A percentile compares a stretch with the other conserved stretches of the same genome.
Evolutionary conservation across 1,140 invertebrate species (phyloP).

Genomic region (Mya arenaria): DNA sequence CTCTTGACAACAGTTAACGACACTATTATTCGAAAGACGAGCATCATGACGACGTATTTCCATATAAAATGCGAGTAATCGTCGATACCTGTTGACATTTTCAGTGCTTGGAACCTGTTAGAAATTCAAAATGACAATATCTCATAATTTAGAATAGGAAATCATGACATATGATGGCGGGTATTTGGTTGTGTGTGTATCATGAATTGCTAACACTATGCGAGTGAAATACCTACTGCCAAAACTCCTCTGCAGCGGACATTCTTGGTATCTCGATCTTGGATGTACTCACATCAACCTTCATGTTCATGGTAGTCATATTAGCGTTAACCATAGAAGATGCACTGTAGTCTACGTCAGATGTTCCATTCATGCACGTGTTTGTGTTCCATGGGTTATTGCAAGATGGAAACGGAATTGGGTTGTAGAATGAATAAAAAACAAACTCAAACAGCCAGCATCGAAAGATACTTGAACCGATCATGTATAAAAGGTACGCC

Average conservation of each 20-base stretch:
- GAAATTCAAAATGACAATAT: neutral
- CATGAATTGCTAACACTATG: neutral
- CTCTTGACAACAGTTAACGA: constrained; percentile 23
- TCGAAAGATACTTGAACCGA: constrained; percentile 98
- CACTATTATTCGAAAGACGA: neutral
- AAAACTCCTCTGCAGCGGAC: constrained; percentile 31
- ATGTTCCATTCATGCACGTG: neutral
- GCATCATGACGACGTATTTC: constrained; percentile 20
- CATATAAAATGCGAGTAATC: constrained; percentile 13
- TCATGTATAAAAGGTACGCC: constrained; percentile 75
- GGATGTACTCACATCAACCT: neutral
- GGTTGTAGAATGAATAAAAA: constrained; percentile 94
- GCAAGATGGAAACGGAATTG: constrained; percentile 96
- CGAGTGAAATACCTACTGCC: constrained; percentile 35
- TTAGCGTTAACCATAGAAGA: neutral
- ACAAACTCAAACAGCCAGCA: constrained; percentile 98
- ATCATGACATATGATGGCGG: neutral
- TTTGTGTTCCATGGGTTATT: constrained; percentile 87
- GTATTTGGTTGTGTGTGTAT: neutral
- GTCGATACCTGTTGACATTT: constrained; percentile 15
- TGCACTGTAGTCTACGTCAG: neutral
- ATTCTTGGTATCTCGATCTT: neutral
- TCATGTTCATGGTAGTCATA: neutral
- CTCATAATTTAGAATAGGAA: neutral
- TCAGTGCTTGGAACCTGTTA: constrained; percentile 35